Evolutionary conservation across 2,113 vertebrate genomes (phyloP).

Genomic region (Dromiciops gliroides): DNA sequence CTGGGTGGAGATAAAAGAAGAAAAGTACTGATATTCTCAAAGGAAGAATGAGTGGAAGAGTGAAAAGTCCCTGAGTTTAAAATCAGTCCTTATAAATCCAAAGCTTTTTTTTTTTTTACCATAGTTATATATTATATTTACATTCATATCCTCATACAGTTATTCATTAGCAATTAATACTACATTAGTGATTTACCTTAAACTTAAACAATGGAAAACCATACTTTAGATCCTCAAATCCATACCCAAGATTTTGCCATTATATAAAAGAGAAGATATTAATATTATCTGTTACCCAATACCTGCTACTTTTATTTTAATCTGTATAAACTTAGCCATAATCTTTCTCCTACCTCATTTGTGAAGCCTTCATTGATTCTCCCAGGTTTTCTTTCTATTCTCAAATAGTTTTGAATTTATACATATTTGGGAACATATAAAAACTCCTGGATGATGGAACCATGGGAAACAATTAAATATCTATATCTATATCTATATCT

Average conservation of each 20-base stretch:
- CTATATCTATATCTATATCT: too few species aligned
- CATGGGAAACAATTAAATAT: background rate
- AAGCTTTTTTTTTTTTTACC: too few species aligned
- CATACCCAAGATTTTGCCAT: background rate
- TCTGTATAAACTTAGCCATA: background rate
- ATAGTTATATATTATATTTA: too few species aligned
- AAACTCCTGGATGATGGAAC: background rate
- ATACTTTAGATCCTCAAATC: background rate
- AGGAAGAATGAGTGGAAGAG: background rate
- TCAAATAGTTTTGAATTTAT: background rate
- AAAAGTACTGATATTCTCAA: background rate
- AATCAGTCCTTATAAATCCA: background rate
- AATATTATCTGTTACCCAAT: background rate
- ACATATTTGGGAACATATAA: background rate
- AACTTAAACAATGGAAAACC: background rate
- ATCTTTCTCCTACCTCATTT: background rate
- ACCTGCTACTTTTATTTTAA: background rate
- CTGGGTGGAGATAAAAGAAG: background rate
- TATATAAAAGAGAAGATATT: too few species aligned
- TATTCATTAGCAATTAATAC: background rate
- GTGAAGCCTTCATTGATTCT: background rate
- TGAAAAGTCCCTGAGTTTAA: background rate
- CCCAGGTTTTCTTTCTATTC: background rate
- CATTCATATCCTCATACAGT: background rate
- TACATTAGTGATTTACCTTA: background rate